Evolutionary conservation across 2,113 vertebrate species (phyloP).

Genomic region (Zingel zingel): DNA sequence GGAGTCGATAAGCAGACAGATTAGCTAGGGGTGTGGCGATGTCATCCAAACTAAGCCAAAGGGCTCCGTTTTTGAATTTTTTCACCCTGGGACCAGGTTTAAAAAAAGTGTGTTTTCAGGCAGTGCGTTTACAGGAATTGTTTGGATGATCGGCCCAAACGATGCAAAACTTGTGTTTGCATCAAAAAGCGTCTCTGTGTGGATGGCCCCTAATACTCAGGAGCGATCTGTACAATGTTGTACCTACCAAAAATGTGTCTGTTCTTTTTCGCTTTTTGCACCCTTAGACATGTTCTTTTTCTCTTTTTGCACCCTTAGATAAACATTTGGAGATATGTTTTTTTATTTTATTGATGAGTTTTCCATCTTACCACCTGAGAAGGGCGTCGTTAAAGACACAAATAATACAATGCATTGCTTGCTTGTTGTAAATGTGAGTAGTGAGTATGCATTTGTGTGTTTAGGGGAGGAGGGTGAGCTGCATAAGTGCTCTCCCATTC

Average conservation of each 20-base stretch:
- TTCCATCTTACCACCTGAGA: not conserved
- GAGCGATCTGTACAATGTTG: not conserved
- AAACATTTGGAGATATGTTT: not conserved
- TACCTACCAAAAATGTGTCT: not conserved
- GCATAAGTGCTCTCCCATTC: conserved; percentile 48
- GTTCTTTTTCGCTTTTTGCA: not conserved
- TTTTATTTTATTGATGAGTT: not conserved
- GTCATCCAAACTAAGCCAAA: not conserved
- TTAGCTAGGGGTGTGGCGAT: no score
- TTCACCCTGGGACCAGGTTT: no score
- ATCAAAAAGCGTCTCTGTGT: no score
- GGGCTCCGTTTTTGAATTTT: no score
- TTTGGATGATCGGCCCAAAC: no score
- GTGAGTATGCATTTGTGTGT: conserved; percentile 20
- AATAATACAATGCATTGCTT: not conserved
- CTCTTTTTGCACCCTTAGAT: not conserved
- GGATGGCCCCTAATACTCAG: not conserved
- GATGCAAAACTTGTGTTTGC: no score
- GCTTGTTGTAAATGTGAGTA: not conserved
- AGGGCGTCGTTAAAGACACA: not conserved
- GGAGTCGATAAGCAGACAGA: no score
- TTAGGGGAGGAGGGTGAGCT: conserved; percentile 19
- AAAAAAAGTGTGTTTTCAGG: no score
- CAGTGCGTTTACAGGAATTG: no score
- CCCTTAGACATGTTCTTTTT: not conserved